These are phyloP conservation scores for Hippoglossus hippoglossus DNA, from an alignment of 2,797 vertebrate species.

Conservation along the genomic window DNA sequence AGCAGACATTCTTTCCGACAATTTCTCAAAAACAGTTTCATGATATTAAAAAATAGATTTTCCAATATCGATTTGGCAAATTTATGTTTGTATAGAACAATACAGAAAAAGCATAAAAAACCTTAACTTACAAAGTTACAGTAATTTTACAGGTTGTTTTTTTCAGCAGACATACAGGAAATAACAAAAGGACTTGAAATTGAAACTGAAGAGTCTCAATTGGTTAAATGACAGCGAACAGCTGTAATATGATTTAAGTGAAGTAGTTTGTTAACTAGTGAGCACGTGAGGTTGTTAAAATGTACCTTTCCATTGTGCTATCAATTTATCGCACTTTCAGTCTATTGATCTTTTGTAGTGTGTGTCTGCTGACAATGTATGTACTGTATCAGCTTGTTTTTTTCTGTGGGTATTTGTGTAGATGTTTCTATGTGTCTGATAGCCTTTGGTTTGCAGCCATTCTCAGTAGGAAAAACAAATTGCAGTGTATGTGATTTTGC, in stretches of 20 bases:
- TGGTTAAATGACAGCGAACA: background rate
- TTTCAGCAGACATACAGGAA: too few species aligned
- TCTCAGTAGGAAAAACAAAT: constrained; percentile 49
- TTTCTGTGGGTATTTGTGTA: constrained; percentile 16
- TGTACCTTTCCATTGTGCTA: background rate
- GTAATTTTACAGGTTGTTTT: too few species aligned
- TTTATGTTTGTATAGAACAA: background rate
- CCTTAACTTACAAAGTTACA: too few species aligned
- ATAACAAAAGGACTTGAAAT: too few species aligned
- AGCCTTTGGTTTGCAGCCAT: constrained; percentile 15
- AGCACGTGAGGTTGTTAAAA: background rate
- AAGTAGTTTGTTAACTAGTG: background rate
- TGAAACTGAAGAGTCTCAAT: too few species aligned
- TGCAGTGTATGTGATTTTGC: constrained; percentile 43
- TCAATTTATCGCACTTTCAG: background rate
- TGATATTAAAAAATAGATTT: background rate
- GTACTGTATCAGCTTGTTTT: constrained; percentile 5
- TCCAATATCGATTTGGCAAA: background rate
- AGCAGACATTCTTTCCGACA: too few species aligned
- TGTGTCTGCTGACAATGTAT: background rate
- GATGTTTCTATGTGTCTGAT: constrained; percentile 33
- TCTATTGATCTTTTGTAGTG: constrained; percentile 1
- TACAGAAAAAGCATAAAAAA: background rate
- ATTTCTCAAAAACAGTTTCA: background rate
- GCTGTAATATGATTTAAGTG: background rate